Evolutionary conservation across 2,113 vertebrate genomes (phyloP).

Genomic region (Myotis yumanensis): DNA sequence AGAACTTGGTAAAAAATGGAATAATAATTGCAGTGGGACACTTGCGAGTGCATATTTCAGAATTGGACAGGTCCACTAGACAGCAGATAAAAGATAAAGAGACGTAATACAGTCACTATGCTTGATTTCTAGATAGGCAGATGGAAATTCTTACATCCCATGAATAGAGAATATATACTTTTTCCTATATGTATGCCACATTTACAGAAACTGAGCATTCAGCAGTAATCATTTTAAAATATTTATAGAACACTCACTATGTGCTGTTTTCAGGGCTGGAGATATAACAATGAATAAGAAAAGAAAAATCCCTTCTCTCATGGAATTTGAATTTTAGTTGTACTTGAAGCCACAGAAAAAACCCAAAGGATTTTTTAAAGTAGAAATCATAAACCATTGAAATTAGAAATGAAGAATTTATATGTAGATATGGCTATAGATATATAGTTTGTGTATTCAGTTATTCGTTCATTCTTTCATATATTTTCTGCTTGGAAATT

Average conservation of each 20-base stretch:
- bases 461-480: neutral
- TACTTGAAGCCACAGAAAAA: neutral
- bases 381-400: neutral
- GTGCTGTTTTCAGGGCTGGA: neutral
- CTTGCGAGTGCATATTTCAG: neutral
- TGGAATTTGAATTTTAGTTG: neutral
- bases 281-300: neutral
- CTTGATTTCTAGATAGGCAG: neutral
- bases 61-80: neutral
- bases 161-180: neutral
- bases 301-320: neutral
- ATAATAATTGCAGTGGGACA: neutral
- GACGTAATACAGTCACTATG: neutral
- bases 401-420: neutral
- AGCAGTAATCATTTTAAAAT: neutral
- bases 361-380: neutral
- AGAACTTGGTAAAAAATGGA: conserved; percentile 2
- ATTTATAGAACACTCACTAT: neutral
- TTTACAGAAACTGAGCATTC: neutral
- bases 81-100: neutral
- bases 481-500: neutral
- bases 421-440: neutral
- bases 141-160: neutral
- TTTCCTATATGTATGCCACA: neutral
- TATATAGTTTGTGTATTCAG: neutral